Percentiles rank a stretch among this genome's conserved stretches.
phyloP scores from a whole-genome alignment of 2,888 invertebrate genomes.

The Pseudoips prasinana region DNA sequence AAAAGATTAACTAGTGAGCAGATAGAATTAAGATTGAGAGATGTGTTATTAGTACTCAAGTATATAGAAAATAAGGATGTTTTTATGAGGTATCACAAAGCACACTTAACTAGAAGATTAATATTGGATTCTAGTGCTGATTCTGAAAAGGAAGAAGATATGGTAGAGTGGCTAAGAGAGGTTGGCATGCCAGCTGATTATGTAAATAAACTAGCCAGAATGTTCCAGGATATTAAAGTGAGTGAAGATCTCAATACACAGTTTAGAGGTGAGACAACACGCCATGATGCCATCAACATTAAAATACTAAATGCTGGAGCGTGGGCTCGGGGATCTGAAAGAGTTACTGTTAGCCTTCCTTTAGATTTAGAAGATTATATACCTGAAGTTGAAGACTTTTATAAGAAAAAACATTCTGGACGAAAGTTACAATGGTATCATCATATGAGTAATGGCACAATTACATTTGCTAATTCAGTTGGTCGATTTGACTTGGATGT shows the following conservation, averaged over 20 bases:
- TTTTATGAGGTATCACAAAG: slow-evolving; percentile 99
- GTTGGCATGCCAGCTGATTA: slow-evolving; percentile 99
- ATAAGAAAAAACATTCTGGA: slow-evolving; percentile 98
- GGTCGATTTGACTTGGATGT: slow-evolving; percentile 99
- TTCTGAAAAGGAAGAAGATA: slow-evolving; percentile 99
- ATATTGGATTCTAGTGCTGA: slow-evolving; percentile 99
- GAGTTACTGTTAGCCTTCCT: slow-evolving; percentile 97
- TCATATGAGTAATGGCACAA: slow-evolving; percentile 99
- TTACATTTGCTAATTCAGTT: slow-evolving; percentile 95
- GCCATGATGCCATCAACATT: slow-evolving; percentile 96
- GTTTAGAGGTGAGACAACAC: slow-evolving; percentile 91
- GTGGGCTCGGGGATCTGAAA: slow-evolving; percentile 97
- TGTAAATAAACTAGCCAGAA: slow-evolving; percentile 98
- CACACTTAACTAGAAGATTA: slow-evolving; percentile 95
- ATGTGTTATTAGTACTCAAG: slow-evolving; percentile 97
- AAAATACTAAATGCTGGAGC: slow-evolving; percentile 99
- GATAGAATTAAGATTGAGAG: slow-evolving; percentile 95
- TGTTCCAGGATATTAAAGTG: slow-evolving; percentile 99
- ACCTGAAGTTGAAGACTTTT: slow-evolving; percentile 99
- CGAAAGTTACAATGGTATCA: slow-evolving; percentile 99
- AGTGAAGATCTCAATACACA: slow-evolving; percentile 98
- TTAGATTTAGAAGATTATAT: slow-evolving; percentile 99
- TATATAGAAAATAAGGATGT: slow-evolving; percentile 99
- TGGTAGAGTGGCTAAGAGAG: slow-evolving; percentile 98
- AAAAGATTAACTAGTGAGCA: slow-evolving; percentile 98